A percentile compares a stretch with the other conserved stretches of the same genome.
These are phyloP conservation scores for Oncorhynchus kisutch DNA, from an alignment of 2,113 vertebrate genomes.

Conservation along the genomic window DNA sequence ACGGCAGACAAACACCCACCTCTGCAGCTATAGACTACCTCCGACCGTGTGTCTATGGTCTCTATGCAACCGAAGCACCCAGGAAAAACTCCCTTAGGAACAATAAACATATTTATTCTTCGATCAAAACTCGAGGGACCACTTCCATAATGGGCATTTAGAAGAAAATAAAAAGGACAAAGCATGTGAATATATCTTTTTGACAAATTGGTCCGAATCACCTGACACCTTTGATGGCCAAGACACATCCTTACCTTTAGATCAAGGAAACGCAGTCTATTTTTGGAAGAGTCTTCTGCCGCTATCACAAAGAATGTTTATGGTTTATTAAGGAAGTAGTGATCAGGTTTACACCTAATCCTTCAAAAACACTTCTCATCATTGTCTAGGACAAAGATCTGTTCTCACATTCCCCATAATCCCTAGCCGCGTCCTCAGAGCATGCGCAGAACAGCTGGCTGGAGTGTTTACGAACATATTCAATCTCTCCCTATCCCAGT, in stretches of 20 bases:
- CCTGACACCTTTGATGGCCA: neutral
- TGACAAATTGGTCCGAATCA: neutral
- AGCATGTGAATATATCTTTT: neutral
- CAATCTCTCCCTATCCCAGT: too few relatives aligned
- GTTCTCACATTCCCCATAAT: too few relatives aligned
- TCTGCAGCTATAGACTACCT: neutral
- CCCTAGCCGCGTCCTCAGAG: too few relatives aligned
- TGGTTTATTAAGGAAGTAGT: too few relatives aligned
- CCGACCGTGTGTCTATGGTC: neutral
- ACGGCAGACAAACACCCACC: conserved; percentile 27
- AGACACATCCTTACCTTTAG: neutral
- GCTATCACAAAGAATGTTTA: too few relatives aligned
- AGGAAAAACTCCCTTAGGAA: conserved; percentile 6
- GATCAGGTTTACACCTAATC: too few relatives aligned
- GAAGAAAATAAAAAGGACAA: neutral
- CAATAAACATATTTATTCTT: neutral
- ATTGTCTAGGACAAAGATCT: too few relatives aligned
- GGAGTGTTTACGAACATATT: too few relatives aligned
- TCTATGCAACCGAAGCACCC: conserved; percentile 20
- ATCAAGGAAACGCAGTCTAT: neutral
- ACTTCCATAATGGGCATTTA: neutral
- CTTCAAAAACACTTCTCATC: too few relatives aligned
- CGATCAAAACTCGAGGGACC: neutral
- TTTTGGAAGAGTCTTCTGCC: neutral
- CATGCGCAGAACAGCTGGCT: too few relatives aligned